Base-by-base conservation (phyloP, 2,888 invertebrate species). In the Endotricha flammealis region DNA sequence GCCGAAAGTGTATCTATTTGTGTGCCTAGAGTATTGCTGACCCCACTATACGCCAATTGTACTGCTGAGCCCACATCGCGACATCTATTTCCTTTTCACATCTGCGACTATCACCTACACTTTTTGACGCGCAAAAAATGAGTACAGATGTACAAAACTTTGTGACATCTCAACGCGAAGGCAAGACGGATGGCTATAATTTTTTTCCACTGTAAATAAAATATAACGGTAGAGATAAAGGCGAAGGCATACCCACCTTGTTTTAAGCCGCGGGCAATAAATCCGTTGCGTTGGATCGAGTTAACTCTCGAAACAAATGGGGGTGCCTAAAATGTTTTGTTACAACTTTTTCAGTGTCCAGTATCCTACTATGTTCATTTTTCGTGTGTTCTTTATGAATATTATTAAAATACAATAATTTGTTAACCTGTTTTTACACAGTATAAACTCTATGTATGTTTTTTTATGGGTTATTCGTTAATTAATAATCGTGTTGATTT, bases 271-370 rank as follows among this genome's bases (percentile, higher is more conserved):
- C 20, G 6, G 53, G 46, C 45, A 42, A 67, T 67, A 65, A 67
- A 67, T 65, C 57, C 54, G 47, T 37, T 36, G 46, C 40, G 41
- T 42, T 45, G 58, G 50, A 53, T 53, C 48, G 52, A 57, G 52
- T 56, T 57, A 59, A 52, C 56, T 49, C 54, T 43, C 40, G 50
- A 55, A 62, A 70, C 68, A 69, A 70, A 70, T 69, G 60, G 64
- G 49, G 48, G 52, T 52, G 67, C 60, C 67, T 61, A 46, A 57
- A 64, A 67, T 65, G 66, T 66, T 61, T 60, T 57, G 59, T 57
- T 54, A 55, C 56, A 57, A 58, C 63, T 70, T 69, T 69, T 68
- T 69, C 65, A 68, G 50, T 63, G 68, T 67, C 69, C 58, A 49
- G 51, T 51, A 53, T 40, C 48, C 48, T 43, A n/a, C n/a, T n/a